A percentile compares a stretch with the other conserved stretches of the same genome.
These are phyloP conservation scores for Rhagoletis zephyria DNA, from an alignment of 1,140 invertebrate genomes.

Conservation along the genomic window DNA sequence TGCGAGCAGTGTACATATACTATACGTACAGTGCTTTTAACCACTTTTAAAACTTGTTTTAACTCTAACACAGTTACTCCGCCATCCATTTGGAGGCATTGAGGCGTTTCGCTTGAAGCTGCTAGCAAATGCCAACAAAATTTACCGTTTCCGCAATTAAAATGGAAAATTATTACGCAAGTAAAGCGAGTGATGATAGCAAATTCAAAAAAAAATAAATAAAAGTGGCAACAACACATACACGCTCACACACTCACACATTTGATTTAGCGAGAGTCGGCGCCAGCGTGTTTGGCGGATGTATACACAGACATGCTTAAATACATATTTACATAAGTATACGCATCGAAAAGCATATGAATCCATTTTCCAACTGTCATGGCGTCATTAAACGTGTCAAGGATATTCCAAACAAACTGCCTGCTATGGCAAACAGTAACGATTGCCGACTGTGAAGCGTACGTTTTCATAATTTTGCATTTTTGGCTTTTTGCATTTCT, in stretches of 20 bases:
- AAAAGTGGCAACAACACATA: neutral
- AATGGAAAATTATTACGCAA: constrained; percentile 50
- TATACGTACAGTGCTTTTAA: too few species aligned
- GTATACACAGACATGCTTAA: neutral
- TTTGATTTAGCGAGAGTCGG: neutral
- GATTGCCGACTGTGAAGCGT: constrained; percentile 4
- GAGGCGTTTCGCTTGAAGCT: neutral
- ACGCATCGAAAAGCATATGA: neutral
- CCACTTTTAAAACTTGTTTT: too few species aligned
- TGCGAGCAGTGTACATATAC: too few species aligned
- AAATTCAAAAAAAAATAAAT: neutral
- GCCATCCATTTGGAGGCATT: neutral
- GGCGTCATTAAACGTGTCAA: constrained; percentile 48
- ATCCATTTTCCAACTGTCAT: constrained; percentile 9
- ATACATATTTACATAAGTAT: neutral
- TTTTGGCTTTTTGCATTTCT: constrained; percentile 3
- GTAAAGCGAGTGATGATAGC: neutral
- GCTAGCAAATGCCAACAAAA: neutral
- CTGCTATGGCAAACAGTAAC: neutral
- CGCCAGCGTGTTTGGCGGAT: neutral
- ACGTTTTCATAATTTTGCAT: neutral
- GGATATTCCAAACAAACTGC: constrained; percentile 34
- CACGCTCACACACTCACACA: neutral
- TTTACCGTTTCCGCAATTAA: constrained; percentile 37
- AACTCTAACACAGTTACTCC: too few species aligned